Percentiles rank a stretch among this genome's conserved stretches.
Conservation (phyloP, 2,797 vertebrate species). For the Mus spretus region DNA sequence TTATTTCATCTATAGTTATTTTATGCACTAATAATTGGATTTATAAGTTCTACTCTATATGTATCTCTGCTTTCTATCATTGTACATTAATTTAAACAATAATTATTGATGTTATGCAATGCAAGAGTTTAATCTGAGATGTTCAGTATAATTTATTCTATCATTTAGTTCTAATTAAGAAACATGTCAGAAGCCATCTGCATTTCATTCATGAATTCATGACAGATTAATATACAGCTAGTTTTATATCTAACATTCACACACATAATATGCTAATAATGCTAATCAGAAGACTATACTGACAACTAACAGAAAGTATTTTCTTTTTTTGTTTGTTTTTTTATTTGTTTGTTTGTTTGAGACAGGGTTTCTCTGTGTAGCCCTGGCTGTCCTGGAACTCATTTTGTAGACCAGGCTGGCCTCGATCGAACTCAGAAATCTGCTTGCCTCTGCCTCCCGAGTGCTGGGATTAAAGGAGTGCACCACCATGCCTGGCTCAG, state of each 20-base stretch:
- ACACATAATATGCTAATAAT: neutral
- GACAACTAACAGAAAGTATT: neutral
- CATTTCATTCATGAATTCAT: neutral
- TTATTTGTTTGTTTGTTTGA: too few species aligned
- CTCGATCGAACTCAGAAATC: too few species aligned
- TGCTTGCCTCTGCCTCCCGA: too few species aligned
- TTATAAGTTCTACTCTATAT: neutral
- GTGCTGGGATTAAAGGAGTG: too few species aligned
- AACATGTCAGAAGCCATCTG: neutral
- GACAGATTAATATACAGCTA: neutral
- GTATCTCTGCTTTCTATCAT: neutral
- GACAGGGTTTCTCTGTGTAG: too few species aligned
- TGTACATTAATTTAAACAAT: neutral
- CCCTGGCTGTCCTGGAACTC: too few species aligned
- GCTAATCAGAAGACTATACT: neutral
- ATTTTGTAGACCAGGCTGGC: too few species aligned
- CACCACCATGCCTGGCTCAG: too few species aligned
- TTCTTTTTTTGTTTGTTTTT: too few species aligned
- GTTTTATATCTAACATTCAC: neutral
- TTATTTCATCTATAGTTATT: neutral
- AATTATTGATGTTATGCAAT: neutral
- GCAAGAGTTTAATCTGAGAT: neutral
- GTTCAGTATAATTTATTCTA: neutral
- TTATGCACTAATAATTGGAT: neutral
- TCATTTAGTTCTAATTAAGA: slow-evolving; percentile 16